phyloP scores from a whole-genome alignment of 2,797 vertebrate genomes.

The Picus viridis region DNA sequence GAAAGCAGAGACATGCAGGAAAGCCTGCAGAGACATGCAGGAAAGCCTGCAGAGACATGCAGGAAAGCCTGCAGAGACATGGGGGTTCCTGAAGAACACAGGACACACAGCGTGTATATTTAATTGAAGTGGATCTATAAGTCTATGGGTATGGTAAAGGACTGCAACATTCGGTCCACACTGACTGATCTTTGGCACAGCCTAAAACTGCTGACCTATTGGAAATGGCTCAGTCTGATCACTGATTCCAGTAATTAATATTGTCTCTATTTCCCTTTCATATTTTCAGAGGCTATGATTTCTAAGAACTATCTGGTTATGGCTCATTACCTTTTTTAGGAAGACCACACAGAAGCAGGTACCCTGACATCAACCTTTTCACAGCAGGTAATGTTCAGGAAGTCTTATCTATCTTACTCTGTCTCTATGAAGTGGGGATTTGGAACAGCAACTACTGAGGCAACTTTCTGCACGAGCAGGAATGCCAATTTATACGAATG shows the following conservation, averaged over 20 bases:
- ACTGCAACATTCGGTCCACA: not conserved
- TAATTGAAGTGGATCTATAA: not conserved
- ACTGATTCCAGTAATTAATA: not conserved
- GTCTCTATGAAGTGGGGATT: not conserved
- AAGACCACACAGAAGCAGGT: not conserved
- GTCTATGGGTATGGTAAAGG: not conserved
- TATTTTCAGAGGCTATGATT: conserved; percentile 9
- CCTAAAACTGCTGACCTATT: not conserved
- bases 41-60: not conserved
- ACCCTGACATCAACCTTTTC: not conserved
- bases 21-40: not conserved
- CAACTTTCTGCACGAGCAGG: not conserved
- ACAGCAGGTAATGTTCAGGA: not conserved
- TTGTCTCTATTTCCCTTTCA: not conserved
- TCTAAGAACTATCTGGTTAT: conserved; percentile 6
- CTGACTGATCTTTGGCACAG: not conserved
- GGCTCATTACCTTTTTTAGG: conserved; percentile 27
- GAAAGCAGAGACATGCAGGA: not conserved
- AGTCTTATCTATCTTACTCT: not conserved
- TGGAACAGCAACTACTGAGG: not conserved
- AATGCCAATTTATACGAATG: not conserved
- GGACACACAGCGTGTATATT: not conserved
- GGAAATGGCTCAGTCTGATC: not conserved
- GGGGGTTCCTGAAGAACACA: not conserved
- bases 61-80: not conserved